These are phyloP conservation scores for Rhimphoctona megacephalus DNA, from an alignment of 2,888 invertebrate genomes.

Conservation along the genomic window DNA sequence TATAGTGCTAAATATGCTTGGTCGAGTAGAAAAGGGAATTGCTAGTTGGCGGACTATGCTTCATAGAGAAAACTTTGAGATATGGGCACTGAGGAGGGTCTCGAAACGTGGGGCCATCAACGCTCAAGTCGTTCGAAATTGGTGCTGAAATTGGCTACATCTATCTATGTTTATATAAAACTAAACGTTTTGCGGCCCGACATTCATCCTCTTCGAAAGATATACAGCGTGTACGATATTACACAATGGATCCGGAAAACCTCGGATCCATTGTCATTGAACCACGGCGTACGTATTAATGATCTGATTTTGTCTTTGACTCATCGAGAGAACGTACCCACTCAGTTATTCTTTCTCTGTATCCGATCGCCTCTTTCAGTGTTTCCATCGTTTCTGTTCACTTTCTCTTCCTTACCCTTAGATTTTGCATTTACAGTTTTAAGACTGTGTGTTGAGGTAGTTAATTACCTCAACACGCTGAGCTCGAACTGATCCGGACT, in stretches of 20 bases:
- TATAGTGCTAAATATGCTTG: slow-evolving; percentile 74
- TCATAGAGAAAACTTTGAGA: slow-evolving; percentile 52
- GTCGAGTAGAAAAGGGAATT: slow-evolving; percentile 12
- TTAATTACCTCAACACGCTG: slow-evolving; percentile 70
- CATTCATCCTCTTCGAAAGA: slow-evolving; percentile 11
- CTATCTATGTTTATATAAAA: slow-evolving; percentile 13
- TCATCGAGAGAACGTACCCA: slow-evolving; percentile 73
- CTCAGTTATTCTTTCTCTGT: slow-evolving; percentile 42
- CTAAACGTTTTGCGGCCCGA: slow-evolving; percentile 26
- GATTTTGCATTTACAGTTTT: slow-evolving; percentile 73
- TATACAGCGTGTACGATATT: slow-evolving; percentile 32
- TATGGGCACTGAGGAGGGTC: slow-evolving; percentile 44
- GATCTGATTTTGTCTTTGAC: slow-evolving; percentile 83
- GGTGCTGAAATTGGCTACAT: slow-evolving; percentile 10
- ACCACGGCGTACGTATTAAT: slow-evolving; percentile 80
- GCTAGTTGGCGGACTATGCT: slow-evolving; percentile 34
- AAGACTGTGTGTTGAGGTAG: slow-evolving; percentile 51
- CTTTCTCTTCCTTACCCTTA: neutral
- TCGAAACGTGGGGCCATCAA: slow-evolving; percentile 20
- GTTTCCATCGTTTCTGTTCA: neutral
- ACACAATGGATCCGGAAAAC: slow-evolving; percentile 25
- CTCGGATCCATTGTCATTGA: slow-evolving; percentile 73
- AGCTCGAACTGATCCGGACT: slow-evolving; percentile 58
- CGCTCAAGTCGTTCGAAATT: slow-evolving; percentile 28
- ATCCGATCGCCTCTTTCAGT: slow-evolving; percentile 12